phyloP scores from a whole-genome alignment of 2,113 vertebrate genomes.

The Fregetta grallaria region DNA sequence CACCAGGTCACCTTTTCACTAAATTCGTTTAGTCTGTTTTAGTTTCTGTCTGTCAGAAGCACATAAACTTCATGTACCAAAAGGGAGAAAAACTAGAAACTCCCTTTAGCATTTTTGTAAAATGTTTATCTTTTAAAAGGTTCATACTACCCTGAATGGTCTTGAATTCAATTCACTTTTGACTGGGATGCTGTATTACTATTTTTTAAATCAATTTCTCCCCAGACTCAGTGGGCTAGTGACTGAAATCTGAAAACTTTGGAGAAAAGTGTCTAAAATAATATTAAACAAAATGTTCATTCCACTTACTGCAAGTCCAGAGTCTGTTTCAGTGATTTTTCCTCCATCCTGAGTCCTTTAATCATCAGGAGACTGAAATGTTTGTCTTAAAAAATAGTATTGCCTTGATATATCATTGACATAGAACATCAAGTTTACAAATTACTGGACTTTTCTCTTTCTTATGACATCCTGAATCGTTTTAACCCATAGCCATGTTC shows the following conservation, averaged over 20 bases:
- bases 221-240: neutral
- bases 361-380: neutral
- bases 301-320: neutral
- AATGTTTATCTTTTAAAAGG: neutral
- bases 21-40: neutral
- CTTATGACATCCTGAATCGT: neutral
- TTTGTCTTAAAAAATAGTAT: neutral
- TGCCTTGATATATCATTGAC: neutral
- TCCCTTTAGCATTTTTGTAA: conserved; percentile 42
- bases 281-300: conserved; percentile 52
- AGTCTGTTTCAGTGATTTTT: neutral
- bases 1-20: neutral
- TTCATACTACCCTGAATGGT: neutral
- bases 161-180: neutral
- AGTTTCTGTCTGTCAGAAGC: conserved; percentile 26
- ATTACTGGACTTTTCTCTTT: neutral
- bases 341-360: neutral
- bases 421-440: neutral
- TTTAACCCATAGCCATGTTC: neutral
- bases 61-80: conserved; percentile 23
- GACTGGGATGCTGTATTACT: neutral
- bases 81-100: neutral
- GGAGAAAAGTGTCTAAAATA: conserved; percentile 55
- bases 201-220: neutral
- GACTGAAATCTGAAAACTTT: conserved; percentile 31